A percentile compares a stretch with the other conserved stretches of the same genome.
phyloP scores from a whole-genome alignment of 2,113 vertebrate species.

The Neodontobutis hainanensis region DNA sequence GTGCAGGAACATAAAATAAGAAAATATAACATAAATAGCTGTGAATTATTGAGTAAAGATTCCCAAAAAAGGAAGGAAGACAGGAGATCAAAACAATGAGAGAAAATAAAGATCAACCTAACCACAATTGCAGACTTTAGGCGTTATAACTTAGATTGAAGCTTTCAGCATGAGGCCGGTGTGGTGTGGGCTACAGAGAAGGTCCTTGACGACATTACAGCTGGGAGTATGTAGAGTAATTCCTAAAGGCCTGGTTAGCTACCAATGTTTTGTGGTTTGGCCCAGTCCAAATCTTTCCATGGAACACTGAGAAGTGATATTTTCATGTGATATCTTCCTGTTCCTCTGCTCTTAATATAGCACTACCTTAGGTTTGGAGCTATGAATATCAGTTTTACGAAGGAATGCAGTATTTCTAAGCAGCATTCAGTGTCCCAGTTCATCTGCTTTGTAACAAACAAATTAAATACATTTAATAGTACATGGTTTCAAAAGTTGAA shows the following conservation, averaged over 20 bases:
- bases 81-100: constrained; percentile 28
- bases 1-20: constrained; percentile 9
- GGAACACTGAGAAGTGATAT: neutral
- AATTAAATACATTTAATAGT: too few relatives aligned
- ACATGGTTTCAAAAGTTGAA: too few relatives aligned
- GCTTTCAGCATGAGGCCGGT: constrained; percentile 71
- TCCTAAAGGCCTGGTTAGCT: constrained; percentile 52
- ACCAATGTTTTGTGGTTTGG: constrained; percentile 68
- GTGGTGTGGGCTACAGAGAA: constrained; percentile 58
- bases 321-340: constrained; percentile 48
- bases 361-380: neutral
- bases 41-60: constrained; percentile 11
- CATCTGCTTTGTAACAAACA: too few relatives aligned
- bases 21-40: constrained; percentile 19
- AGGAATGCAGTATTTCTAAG: neutral
- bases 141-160: constrained; percentile 52
- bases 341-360: constrained; percentile 12
- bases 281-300: constrained; percentile 17
- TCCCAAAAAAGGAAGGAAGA: constrained; percentile 26
- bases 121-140: constrained; percentile 70
- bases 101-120: constrained; percentile 47
- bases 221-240: constrained; percentile 71
- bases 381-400: neutral
- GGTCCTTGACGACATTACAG: constrained; percentile 60
- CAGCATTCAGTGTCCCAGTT: neutral